Conservation (phyloP, 2,888 invertebrate species). For the Eueremaeus valkanovi region DNA sequence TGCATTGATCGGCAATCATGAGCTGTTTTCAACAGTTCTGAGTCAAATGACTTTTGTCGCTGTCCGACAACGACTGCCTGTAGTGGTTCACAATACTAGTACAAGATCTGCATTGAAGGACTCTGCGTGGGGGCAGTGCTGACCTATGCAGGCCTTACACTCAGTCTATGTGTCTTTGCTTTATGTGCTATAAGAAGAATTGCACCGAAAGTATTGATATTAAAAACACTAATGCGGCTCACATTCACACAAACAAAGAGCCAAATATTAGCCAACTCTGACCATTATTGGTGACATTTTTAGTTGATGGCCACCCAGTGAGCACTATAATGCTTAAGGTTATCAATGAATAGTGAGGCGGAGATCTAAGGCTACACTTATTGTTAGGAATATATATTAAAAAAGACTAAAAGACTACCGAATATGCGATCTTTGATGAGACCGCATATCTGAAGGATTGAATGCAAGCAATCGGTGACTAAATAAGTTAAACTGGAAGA, state of each 20-base stretch:
- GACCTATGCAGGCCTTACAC: not conserved
- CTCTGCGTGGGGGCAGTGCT: constrained; percentile 24
- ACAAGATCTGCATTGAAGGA: not conserved
- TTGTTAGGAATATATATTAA: not conserved
- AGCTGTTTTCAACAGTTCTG: constrained; percentile 36
- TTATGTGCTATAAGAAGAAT: constrained; percentile 14
- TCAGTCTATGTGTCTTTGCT: not conserved
- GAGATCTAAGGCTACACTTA: not conserved
- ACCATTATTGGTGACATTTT: constrained; percentile 23
- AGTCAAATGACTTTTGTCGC: constrained; percentile 37
- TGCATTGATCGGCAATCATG: constrained; percentile 41
- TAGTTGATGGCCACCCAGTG: constrained; percentile 21
- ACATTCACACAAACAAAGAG: constrained; percentile 4
- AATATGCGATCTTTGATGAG: constrained; percentile 5
- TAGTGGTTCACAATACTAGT: constrained; percentile 36
- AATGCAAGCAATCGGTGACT: not conserved
- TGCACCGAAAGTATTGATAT: constrained; percentile 4
- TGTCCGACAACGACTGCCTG: constrained; percentile 43
- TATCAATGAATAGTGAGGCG: not conserved
- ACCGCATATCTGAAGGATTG: constrained; percentile 19
- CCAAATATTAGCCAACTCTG: constrained; percentile 24
- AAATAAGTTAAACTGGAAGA: not conserved
- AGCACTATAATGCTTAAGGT: not conserved
- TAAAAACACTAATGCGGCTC: too few species aligned
- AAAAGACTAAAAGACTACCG: constrained; percentile 28